Evolutionary conservation across 2,113 vertebrate species (phyloP).

Genomic region (Patagioenas fasciata): DNA sequence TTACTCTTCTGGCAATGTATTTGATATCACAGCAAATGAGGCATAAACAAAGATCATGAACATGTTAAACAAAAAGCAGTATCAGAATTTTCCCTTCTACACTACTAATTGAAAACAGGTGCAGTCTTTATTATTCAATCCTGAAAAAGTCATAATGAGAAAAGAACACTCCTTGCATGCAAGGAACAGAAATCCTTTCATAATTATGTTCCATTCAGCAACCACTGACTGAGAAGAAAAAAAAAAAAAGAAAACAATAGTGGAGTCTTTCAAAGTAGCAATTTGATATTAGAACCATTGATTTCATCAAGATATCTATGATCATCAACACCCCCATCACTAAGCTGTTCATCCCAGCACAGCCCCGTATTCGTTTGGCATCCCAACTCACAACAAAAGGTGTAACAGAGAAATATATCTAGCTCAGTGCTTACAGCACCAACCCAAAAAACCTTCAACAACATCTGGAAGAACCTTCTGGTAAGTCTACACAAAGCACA

Average conservation of each 20-base stretch:
- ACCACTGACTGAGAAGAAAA: slow-evolving; percentile 70
- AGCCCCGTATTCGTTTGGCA: slow-evolving; percentile 60
- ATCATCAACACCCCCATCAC: slow-evolving; percentile 71
- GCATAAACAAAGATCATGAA: slow-evolving; percentile 78
- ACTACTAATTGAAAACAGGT: slow-evolving; percentile 81
- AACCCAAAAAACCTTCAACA: not conserved
- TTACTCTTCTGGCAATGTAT: slow-evolving; percentile 75
- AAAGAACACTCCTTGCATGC: slow-evolving; percentile 79
- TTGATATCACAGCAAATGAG: slow-evolving; percentile 79
- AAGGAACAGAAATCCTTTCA: slow-evolving; percentile 81
- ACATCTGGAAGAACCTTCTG: not conserved
- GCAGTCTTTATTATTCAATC: slow-evolving; percentile 82
- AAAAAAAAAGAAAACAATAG: slow-evolving; percentile 73
- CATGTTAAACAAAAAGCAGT: slow-evolving; percentile 78
- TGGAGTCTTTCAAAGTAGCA: slow-evolving; percentile 68
- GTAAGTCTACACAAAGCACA: not conserved
- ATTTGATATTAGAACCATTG: slow-evolving; percentile 76
- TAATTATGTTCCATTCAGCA: slow-evolving; percentile 83
- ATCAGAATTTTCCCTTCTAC: slow-evolving; percentile 63
- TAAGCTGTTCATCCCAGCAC: slow-evolving; percentile 62
- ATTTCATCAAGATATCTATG: slow-evolving; percentile 73
- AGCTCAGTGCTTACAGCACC: not conserved
- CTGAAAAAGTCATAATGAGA: slow-evolving; percentile 83
- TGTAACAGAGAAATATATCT: not conserved
- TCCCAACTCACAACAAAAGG: slow-evolving; percentile 53